Evolutionary conservation across 2,797 vertebrate species (phyloP).

Genomic region (Tolypeutes matacus): DNA sequence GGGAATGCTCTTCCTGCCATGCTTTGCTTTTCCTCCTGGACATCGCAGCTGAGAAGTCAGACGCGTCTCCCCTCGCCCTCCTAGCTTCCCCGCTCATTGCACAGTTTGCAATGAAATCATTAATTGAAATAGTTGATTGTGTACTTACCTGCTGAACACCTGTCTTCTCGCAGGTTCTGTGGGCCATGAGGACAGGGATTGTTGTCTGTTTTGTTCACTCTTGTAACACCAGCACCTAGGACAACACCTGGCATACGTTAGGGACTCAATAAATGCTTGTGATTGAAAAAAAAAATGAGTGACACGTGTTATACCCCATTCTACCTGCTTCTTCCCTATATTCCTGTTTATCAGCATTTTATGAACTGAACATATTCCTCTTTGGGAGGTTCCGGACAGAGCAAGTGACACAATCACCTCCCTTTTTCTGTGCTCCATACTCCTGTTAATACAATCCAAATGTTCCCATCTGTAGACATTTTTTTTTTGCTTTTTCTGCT

Average conservation of each 20-base stretch:
- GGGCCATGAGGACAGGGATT: background rate
- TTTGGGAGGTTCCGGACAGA: background rate
- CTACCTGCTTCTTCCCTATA: background rate
- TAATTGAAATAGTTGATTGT: background rate
- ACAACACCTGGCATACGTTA: background rate
- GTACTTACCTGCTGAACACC: background rate
- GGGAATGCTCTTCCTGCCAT: background rate
- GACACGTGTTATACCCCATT: too few relatives aligned
- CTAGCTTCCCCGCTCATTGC: background rate
- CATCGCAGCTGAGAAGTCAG: background rate
- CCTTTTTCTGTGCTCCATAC: background rate
- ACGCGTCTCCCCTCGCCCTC: background rate
- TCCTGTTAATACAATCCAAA: constrained; percentile 24
- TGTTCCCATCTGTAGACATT: background rate
- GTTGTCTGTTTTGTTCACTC: background rate
- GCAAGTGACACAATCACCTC: background rate
- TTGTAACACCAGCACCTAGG: background rate
- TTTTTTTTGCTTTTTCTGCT: background rate
- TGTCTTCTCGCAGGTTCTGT: background rate
- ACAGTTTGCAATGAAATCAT: background rate
- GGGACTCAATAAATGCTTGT: background rate
- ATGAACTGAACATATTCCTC: background rate
- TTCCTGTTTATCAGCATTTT: too few relatives aligned
- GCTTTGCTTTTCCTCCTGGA: background rate
- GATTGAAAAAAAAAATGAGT: background rate